phyloP scores from a whole-genome alignment of 2,113 vertebrate species.

The Mormoops blainvillei region DNA sequence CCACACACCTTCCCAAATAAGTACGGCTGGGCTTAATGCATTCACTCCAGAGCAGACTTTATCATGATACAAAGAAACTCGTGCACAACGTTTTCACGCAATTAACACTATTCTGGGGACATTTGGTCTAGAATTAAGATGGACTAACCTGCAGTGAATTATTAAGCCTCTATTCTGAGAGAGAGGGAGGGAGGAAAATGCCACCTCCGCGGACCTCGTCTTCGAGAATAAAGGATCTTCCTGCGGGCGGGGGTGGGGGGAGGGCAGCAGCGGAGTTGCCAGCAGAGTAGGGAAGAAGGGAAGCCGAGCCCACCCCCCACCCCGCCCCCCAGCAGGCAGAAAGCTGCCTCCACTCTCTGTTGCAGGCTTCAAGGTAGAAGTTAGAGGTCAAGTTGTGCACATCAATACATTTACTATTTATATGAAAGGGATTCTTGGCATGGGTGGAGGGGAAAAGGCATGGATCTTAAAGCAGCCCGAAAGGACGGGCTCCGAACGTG shows the following conservation, averaged over 20 bases:
- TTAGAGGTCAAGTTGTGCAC: slow-evolving; percentile 1
- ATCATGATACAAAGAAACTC: slow-evolving; percentile 45
- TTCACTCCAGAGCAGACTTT: slow-evolving; percentile 60
- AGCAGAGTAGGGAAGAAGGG: not conserved
- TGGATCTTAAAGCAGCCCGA: not conserved
- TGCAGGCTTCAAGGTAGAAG: not conserved
- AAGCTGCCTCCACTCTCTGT: not conserved
- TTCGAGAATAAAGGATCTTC: not conserved
- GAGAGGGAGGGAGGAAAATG: not conserved
- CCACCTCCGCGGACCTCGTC: not conserved
- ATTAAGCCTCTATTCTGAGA: not conserved
- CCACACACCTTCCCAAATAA: slow-evolving; percentile 16
- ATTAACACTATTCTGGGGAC: slow-evolving; percentile 62
- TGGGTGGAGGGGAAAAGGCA: not conserved
- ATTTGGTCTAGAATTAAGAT: slow-evolving; percentile 56
- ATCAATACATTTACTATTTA: not conserved
- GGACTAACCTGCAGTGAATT: slow-evolving; percentile 20
- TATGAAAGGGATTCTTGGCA: not conserved
- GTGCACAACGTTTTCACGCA: slow-evolving; percentile 65
- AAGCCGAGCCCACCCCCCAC: not conserved
- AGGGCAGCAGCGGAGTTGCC: not conserved
- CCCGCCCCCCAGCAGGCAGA: not conserved
- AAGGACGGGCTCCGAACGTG: not conserved
- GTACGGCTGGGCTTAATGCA: slow-evolving; percentile 1
- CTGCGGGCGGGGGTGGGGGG: not conserved